These are phyloP conservation scores for Deroplatys truncata DNA, from an alignment of 2,888 invertebrate genomes.

Conservation along the genomic window DNA sequence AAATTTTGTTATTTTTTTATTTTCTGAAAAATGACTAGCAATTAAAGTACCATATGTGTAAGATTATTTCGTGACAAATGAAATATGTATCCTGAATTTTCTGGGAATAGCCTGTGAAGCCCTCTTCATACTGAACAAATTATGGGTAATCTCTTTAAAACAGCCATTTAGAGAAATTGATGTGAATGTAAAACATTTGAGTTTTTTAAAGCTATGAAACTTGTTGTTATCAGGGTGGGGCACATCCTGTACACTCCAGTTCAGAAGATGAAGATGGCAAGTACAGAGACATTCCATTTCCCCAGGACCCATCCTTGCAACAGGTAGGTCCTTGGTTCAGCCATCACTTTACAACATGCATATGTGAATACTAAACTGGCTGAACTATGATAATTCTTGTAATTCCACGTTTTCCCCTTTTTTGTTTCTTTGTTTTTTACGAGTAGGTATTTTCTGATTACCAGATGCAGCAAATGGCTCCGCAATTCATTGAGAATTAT, in stretches of 20 bases:
- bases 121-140: too few relatives aligned
- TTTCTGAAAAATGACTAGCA: too few relatives aligned
- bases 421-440: slow-evolving; percentile 6
- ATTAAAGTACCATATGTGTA: too few relatives aligned
- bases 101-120: too few relatives aligned
- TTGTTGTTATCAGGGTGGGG: slow-evolving; percentile 40
- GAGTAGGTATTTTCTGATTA: slow-evolving; percentile 50
- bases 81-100: too few relatives aligned
- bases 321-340: slow-evolving; percentile 41
- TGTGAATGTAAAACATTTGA: too few relatives aligned
- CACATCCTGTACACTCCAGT: slow-evolving; percentile 44
- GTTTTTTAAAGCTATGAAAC: too few relatives aligned
- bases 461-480: slow-evolving; percentile 59
- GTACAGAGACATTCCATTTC: slow-evolving; percentile 50
- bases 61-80: too few relatives aligned
- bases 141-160: too few relatives aligned
- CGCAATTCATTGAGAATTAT: slow-evolving; percentile 57
- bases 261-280: slow-evolving; percentile 52
- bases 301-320: slow-evolving; percentile 49
- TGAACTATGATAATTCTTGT: neutral
- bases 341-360: neutral
- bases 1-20: too few relatives aligned
- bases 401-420: neutral
- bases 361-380: neutral
- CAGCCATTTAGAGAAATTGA: too few relatives aligned